Base-by-base conservation (phyloP, 2,797 vertebrate genomes). In the Poecilia gillii region DNA sequence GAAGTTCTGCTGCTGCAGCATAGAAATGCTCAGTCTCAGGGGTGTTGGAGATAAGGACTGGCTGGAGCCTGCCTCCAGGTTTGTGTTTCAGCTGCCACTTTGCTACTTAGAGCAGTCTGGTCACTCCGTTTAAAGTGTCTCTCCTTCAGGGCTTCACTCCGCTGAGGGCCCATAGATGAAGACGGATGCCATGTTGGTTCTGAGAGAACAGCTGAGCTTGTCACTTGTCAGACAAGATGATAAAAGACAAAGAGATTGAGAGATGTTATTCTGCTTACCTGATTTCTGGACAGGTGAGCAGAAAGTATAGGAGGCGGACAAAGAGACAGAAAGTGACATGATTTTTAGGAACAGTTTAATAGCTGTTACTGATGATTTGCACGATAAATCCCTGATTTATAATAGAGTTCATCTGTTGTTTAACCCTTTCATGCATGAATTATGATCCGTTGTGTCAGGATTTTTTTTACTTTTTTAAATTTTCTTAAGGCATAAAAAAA, bases 1-100 rank as follows among this genome's bases (percentile, higher is more conserved):
- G 88, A 87, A 81, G 89, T 77, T 87, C 74, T 55, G 78, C 84
- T 78, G 84, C 86, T 75, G 87, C 83, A 0, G 75, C 89, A 84
- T 68, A 62, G 74, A 88, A 75, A 88, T 83, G 82, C 77, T 72
- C 18, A 0, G 81, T 88, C 83, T 87, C 88, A 6, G 55, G 41
- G 74, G 72, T 59, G 39, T 72, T 0, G 0, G 80, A 79, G 84
- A 82, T 45, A 31, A 75, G 79, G 75, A 75, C 68, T 72, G 87
- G 81, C 72, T 83, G 76, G 49, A 90, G 80, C 41, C 1, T 43
- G 78, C 84, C 90, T 28, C 0, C 25, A 80, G 82, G 78, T 78
- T 81, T 20, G 1, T n/a, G 31, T 86, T 90, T 89, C 76, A 86
- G 23, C 74, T 85, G 85, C 87, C 79, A 79, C 76, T 91, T 84